Base-by-base conservation (phyloP, 2,888 invertebrate genomes). In the Meghimatium bilineatum region DNA sequence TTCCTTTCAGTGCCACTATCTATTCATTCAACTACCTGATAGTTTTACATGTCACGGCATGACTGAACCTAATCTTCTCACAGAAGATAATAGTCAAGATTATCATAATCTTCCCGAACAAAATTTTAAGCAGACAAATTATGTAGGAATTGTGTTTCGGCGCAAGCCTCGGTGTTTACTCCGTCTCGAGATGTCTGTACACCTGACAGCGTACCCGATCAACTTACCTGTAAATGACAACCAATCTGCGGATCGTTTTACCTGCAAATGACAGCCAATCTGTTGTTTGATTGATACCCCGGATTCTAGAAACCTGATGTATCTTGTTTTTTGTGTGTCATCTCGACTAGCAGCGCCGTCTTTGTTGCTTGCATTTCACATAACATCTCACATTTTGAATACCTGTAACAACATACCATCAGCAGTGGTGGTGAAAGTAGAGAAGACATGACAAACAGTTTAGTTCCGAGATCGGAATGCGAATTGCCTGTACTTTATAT, bases 221-320 rank as follows among this genome's bases (percentile, higher is more conserved):
- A 38, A 3, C 23, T 69, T 79, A 66, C 79, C 67, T 67, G 79
- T 32, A 67, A 44, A 49, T 23, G 79, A 79, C 79, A 79, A 49
- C 49, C 26, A 67, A 79, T 67, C 67, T 79, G 79, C 44, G 2
- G 49, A 10, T n/a, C 67, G 79, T 67, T 79, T 32, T 79, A 66
- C 79, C 67, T 67, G 79, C 23, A 67, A 44, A 49, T 23, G 79
- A 79, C 79, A 79, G 69, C 49, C 26, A 67, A 79, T 67, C 67
- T 79, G 79, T 29, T 1, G 49, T 10, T n/a, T 79, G 79, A 79
- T 79, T 32, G 67, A 67, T 79, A 32, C 23, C 0, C 60, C 34
- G 0, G 36, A 38, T 52, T 8, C 26, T 1, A 36, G 23, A 77
- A 56, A 67, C 67, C 14, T 32, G 67, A 60, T 36, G 14, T 36